A percentile compares a stretch with the other conserved stretches of the same genome.
Evolutionary conservation across 2,888 invertebrate species (phyloP).

Genomic region (Odontocerum albicorne): DNA sequence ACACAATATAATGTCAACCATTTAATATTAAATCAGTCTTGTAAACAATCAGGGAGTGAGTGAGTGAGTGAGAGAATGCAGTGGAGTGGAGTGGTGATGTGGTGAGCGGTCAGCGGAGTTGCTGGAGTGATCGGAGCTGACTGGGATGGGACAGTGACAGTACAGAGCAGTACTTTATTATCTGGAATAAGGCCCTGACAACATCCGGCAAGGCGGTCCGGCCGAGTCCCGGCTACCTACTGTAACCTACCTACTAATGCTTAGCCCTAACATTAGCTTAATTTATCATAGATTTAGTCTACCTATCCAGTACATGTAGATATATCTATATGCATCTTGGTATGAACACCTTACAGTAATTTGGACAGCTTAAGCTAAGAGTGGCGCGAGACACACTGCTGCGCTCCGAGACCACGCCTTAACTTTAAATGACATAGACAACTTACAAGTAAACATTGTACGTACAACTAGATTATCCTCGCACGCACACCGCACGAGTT

Average conservation of each 20-base stretch:
- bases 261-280: background rate
- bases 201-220: constrained; percentile 20
- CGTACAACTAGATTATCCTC: constrained; percentile 26
- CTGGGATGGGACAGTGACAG: constrained; percentile 27
- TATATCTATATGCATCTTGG: constrained; percentile 25
- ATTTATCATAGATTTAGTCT: background rate
- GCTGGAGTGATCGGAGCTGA: background rate
- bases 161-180: constrained; percentile 29
- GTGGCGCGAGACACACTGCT: constrained; percentile 3
- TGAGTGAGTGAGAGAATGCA: constrained; percentile 15
- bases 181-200: constrained; percentile 33
- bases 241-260: constrained; percentile 3
- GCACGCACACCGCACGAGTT: constrained; percentile 17
- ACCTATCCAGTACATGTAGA: constrained; percentile 25
- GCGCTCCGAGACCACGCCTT: background rate
- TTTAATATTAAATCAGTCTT: constrained; percentile 36
- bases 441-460: constrained; percentile 6
- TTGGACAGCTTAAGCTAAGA: constrained; percentile 30
- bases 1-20: constrained; percentile 32
- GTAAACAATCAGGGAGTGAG: constrained; percentile 36
- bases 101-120: background rate
- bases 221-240: constrained; percentile 16
- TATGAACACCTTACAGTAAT: constrained; percentile 34
- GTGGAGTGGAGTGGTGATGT: background rate
- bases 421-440: too few species aligned